Percentiles rank a stretch among this genome's conserved stretches.
These are phyloP conservation scores for Apamea monoglypha DNA, from an alignment of 2,888 invertebrate species.

Conservation along the genomic window DNA sequence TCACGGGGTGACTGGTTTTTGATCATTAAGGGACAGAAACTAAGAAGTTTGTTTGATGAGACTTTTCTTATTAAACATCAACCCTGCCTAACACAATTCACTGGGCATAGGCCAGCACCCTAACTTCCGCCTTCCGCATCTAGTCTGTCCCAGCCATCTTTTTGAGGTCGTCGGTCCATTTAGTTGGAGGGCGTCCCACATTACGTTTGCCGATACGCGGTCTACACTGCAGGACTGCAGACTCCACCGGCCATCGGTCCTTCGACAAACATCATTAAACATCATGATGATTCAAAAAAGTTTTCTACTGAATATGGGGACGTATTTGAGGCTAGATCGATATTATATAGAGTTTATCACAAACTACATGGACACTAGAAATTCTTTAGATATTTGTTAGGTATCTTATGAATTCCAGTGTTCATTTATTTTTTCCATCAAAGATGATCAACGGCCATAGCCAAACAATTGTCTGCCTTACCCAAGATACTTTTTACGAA, in stretches of 20 bases:
- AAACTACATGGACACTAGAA: not conserved
- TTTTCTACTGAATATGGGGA: not conserved
- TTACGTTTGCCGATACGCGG: too few species aligned
- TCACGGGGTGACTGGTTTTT: not conserved
- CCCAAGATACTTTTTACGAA: constrained; percentile 8
- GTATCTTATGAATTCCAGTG: not conserved
- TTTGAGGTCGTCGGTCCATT: too few species aligned
- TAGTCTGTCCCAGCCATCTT: too few species aligned
- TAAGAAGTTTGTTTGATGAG: not conserved
- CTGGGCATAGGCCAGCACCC: not conserved
- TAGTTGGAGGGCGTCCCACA: too few species aligned
- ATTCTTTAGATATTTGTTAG: too few species aligned
- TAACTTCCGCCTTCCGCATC: too few species aligned
- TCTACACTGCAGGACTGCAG: not conserved
- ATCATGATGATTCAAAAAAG: not conserved
- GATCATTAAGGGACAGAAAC: not conserved
- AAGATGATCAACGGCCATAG: not conserved
- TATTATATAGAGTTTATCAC: not conserved
- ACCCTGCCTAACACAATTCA: not conserved
- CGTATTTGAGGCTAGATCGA: not conserved
- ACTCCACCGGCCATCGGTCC: not conserved
- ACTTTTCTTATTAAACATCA: not conserved
- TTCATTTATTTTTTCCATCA: not conserved
- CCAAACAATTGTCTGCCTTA: not conserved
- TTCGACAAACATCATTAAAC: not conserved